These are phyloP conservation scores for Sycophila sp. DNA, from an alignment of 1,140 invertebrate genomes.

Conservation along the genomic window DNA sequence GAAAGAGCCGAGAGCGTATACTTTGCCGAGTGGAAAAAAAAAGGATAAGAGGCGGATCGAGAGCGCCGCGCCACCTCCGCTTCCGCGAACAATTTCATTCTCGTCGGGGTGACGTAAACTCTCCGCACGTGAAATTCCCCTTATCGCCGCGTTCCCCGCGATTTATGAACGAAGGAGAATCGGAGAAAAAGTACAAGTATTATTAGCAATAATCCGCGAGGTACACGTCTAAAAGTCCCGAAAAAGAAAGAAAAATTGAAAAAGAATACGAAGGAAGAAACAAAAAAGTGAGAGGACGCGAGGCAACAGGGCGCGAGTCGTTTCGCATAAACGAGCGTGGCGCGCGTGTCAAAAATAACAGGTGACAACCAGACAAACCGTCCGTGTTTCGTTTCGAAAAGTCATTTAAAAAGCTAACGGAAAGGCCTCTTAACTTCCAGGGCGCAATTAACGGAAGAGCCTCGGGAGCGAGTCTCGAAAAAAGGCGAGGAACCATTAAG, in stretches of 20 bases:
- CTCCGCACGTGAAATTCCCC: background rate
- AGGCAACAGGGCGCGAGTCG: too few relatives aligned
- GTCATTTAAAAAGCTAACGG: slow-evolving; percentile 6
- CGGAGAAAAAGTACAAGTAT: background rate
- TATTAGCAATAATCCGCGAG: background rate
- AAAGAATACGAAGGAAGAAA: background rate
- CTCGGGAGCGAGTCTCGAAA: too few relatives aligned
- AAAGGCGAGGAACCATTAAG: background rate
- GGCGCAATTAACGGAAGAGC: background rate
- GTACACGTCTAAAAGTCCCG: background rate
- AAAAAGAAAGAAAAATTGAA: background rate
- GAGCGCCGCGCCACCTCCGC: background rate
- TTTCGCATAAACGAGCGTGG: background rate
- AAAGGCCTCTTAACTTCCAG: background rate
- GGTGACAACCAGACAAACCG: background rate
- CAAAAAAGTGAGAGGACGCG: too few relatives aligned
- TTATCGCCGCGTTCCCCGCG: background rate
- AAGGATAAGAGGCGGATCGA: background rate
- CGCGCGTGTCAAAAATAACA: background rate
- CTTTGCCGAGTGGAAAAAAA: background rate
- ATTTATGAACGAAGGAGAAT: background rate
- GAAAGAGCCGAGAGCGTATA: background rate
- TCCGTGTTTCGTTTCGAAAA: background rate
- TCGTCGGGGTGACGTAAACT: background rate
- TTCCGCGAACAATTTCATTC: background rate